These are phyloP conservation scores for Lemur catta DNA, from an alignment of 2,797 vertebrate species.

Conservation along the genomic window DNA sequence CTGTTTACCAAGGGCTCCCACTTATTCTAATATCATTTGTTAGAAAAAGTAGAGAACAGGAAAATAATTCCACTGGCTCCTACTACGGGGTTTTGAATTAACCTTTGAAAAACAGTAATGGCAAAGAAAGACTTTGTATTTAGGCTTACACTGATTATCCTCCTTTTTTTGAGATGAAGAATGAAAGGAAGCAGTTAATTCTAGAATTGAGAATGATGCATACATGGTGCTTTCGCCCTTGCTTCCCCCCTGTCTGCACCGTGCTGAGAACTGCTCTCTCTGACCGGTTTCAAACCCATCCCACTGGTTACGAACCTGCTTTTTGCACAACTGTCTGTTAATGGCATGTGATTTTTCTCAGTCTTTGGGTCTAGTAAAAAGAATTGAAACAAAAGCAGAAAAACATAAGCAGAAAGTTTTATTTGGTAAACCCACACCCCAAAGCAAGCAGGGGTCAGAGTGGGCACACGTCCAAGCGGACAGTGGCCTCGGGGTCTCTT, in stretches of 20 bases:
- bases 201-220: background rate
- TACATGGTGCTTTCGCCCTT: accelerated
- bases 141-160: background rate
- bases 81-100: background rate
- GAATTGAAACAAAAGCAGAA: background rate
- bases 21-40: conserved; percentile 51
- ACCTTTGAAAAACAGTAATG: background rate
- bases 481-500: background rate
- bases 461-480: background rate
- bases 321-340: background rate
- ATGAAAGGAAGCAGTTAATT: background rate
- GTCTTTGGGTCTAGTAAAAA: background rate
- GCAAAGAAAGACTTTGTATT: background rate
- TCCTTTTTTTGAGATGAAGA: background rate
- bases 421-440: background rate
- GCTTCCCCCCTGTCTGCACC: background rate
- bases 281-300: background rate
- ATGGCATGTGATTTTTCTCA: background rate
- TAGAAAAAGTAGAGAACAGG: background rate
- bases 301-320: background rate
- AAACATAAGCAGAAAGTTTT: background rate
- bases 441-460: background rate
- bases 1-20: conserved; percentile 46
- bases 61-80: background rate
- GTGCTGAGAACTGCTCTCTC: background rate